phyloP scores from a whole-genome alignment of 2,113 vertebrate genomes.

The Protobothrops mucrosquamatus region DNA sequence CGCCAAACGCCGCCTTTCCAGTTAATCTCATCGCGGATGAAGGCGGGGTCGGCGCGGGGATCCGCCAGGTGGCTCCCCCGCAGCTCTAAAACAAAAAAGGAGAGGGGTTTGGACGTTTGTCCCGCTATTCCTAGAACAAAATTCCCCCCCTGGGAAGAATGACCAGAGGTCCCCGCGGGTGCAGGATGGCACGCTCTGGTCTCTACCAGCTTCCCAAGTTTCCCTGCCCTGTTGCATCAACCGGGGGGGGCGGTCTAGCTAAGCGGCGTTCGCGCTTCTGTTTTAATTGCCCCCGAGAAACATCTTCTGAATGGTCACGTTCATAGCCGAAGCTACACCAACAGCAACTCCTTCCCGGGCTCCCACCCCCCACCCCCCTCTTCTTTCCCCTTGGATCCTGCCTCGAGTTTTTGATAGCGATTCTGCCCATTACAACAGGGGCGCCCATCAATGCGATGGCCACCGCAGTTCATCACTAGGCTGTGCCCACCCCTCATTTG shows the following conservation, averaged over 20 bases:
- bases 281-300: neutral
- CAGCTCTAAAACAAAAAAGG: constrained; percentile 21
- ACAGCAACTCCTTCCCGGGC: neutral
- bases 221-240: neutral
- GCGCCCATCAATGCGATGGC: neutral
- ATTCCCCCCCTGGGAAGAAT: neutral
- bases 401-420: too few relatives aligned
- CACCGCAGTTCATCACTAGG: too few relatives aligned
- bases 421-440: neutral
- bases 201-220: neutral
- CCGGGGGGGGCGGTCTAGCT: neutral
- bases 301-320: neutral
- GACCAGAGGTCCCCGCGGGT: neutral
- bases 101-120: neutral
- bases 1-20: constrained; percentile 18
- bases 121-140: neutral
- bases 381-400: neutral
- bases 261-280: neutral
- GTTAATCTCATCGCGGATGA: neutral
- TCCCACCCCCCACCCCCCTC: neutral
- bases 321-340: neutral
- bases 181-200: neutral
- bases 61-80: neutral
- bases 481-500: neutral
- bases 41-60: neutral